phyloP scores from a whole-genome alignment of 2,797 vertebrate species.

The Diceros bicornis region DNA sequence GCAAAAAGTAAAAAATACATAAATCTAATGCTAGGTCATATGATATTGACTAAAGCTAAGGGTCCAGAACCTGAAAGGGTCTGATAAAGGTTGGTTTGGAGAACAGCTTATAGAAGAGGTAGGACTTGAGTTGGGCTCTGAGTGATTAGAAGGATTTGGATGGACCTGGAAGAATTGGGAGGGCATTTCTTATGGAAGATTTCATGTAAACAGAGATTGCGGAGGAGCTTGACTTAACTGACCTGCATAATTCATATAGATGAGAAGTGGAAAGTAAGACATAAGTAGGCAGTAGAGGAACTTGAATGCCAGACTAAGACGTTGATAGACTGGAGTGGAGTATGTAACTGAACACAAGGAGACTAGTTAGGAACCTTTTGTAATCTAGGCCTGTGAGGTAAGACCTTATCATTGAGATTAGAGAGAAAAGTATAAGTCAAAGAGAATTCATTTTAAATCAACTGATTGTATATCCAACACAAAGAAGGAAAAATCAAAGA shows the following conservation, averaged over 20 bases:
- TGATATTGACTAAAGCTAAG: background rate
- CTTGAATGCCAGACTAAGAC: background rate
- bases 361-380: background rate
- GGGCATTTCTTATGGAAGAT: conserved; percentile 32
- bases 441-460: conserved; percentile 30
- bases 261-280: conserved; percentile 60
- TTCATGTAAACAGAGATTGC: conserved; percentile 8
- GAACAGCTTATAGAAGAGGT: background rate
- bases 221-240: conserved; percentile 14
- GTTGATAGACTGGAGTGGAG: background rate
- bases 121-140: background rate
- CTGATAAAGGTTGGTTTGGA: background rate
- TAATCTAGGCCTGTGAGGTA: conserved; percentile 4
- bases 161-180: background rate
- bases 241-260: conserved; percentile 4
- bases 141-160: conserved; percentile 37
- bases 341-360: background rate
- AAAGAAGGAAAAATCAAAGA: conserved; percentile 26
- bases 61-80: background rate
- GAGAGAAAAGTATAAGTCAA: conserved; percentile 19
- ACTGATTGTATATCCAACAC: background rate
- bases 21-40: background rate
- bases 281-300: background rate
- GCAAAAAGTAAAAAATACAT: background rate
- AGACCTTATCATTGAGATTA: conserved; percentile 4